Percentiles rank a stretch among this genome's conserved stretches.
These are phyloP conservation scores for Ptilodon capucinus DNA, from an alignment of 2,888 invertebrate species.

Conservation along the genomic window DNA sequence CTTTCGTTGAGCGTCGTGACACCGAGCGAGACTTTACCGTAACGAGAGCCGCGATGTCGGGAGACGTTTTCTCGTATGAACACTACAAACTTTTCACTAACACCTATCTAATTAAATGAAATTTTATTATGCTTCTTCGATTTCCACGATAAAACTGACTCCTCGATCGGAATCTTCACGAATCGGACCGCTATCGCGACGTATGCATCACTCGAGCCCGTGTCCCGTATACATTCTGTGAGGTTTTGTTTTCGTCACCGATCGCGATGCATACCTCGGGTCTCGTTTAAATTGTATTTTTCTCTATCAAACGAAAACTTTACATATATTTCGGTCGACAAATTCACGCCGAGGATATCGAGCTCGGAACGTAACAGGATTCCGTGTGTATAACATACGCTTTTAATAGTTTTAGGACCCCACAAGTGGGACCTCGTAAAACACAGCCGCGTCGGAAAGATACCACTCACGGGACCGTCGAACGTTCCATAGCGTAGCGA, in stretches of 20 bases:
- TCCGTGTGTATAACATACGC: neutral
- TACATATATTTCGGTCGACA: neutral
- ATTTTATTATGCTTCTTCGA: constrained; percentile 1
- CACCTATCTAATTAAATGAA: constrained; percentile 46
- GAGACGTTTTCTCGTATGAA: constrained; percentile 15
- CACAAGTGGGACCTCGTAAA: neutral
- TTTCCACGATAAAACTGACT: neutral
- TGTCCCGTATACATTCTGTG: neutral
- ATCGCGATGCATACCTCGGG: neutral
- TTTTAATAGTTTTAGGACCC: neutral
- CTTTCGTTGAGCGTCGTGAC: neutral
- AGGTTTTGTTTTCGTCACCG: neutral
- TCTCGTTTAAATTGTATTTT: neutral
- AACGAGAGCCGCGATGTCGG: constrained; percentile 13
- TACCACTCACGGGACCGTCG: too few relatives aligned
- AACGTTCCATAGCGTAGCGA: too few relatives aligned
- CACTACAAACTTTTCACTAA: constrained; percentile 22
- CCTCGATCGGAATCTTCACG: neutral
- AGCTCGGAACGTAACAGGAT: too few relatives aligned
- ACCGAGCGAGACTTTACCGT: constrained; percentile 4
- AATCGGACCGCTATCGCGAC: constrained; percentile 1
- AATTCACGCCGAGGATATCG: neutral
- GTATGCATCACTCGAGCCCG: constrained; percentile 7
- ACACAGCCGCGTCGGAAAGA: neutral
- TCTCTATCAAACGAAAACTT: neutral